Evolutionary conservation across 2,797 vertebrate species (phyloP).

Genomic region (Pseudochaenichthys georgianus): DNA sequence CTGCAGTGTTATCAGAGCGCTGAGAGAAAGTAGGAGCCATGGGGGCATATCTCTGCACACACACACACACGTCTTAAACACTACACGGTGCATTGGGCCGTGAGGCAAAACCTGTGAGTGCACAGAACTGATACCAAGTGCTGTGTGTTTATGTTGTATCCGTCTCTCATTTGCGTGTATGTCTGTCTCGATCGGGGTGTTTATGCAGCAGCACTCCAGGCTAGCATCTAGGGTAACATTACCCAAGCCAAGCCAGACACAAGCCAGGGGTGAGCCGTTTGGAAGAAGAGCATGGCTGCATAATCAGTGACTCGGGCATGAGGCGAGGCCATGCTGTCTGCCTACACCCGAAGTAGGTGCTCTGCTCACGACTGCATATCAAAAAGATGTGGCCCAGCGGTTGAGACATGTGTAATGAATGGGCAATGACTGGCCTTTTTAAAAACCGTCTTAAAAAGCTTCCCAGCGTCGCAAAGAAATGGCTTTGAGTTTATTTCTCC

Average conservation of each 20-base stretch:
- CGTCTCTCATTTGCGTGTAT: slow-evolving; percentile 19
- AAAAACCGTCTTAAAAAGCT: slow-evolving; percentile 23
- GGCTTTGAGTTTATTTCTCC: slow-evolving; percentile 24
- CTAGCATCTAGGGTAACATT: slow-evolving; percentile 36
- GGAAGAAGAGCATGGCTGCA: slow-evolving; percentile 39
- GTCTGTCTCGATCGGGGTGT: slow-evolving; percentile 27
- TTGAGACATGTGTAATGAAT: slow-evolving; percentile 33
- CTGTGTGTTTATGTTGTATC: slow-evolving; percentile 14
- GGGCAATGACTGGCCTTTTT: slow-evolving; percentile 2
- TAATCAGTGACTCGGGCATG: slow-evolving; percentile 45
- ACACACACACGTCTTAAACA: slow-evolving; percentile 25
- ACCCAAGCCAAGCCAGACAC: no score
- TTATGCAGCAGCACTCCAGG: slow-evolving; percentile 24
- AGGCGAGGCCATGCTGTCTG: slow-evolving; percentile 18
- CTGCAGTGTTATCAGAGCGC: slow-evolving; percentile 60
- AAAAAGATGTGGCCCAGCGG: slow-evolving; percentile 39
- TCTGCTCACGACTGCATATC: slow-evolving; percentile 29
- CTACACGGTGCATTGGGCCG: slow-evolving; percentile 5
- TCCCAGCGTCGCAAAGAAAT: not conserved
- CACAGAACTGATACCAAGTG: slow-evolving; percentile 10
- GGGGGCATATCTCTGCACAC: slow-evolving; percentile 15
- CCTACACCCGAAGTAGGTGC: slow-evolving; percentile 35
- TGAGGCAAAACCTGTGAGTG: slow-evolving; percentile 29
- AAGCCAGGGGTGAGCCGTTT: slow-evolving; percentile 24
- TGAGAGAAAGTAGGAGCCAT: slow-evolving; percentile 47